Conservation (phyloP, 2,113 vertebrate genomes). For the Bubo blakistoni region DNA sequence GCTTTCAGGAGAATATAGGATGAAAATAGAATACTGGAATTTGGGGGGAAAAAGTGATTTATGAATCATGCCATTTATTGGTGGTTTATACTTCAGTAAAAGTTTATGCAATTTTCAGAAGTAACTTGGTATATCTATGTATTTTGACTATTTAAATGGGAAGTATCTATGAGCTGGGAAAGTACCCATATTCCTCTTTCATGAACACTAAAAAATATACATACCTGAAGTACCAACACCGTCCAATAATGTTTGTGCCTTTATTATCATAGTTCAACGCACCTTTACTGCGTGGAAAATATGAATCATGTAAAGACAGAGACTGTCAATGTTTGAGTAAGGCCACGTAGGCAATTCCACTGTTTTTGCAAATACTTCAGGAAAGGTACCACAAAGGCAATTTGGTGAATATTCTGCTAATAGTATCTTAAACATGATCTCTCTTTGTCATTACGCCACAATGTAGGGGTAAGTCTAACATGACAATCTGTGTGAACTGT, state of each 20-base stretch:
- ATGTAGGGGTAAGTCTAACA: neutral
- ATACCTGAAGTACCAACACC: neutral
- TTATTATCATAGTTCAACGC: neutral
- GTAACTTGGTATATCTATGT: neutral
- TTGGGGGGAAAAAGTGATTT: neutral
- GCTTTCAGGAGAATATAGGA: neutral
- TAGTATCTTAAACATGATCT: neutral
- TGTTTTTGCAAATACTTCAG: neutral
- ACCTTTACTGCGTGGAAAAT: neutral
- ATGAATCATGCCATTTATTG: neutral
- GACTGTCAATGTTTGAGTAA: neutral
- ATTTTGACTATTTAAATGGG: neutral
- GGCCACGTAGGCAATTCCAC: neutral
- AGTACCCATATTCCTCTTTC: neutral
- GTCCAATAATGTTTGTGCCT: neutral
- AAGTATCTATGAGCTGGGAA: neutral
- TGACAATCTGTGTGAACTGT: neutral
- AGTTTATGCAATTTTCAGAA: neutral
- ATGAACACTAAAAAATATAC: neutral
- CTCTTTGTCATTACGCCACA: neutral
- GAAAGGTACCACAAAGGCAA: neutral
- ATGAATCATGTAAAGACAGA: neutral
- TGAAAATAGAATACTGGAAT: constrained; percentile 15
- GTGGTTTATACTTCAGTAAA: neutral
- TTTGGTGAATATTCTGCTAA: neutral